Evolutionary conservation across 2,888 invertebrate genomes (phyloP).

Genomic region (Drosophila colorata): DNA sequence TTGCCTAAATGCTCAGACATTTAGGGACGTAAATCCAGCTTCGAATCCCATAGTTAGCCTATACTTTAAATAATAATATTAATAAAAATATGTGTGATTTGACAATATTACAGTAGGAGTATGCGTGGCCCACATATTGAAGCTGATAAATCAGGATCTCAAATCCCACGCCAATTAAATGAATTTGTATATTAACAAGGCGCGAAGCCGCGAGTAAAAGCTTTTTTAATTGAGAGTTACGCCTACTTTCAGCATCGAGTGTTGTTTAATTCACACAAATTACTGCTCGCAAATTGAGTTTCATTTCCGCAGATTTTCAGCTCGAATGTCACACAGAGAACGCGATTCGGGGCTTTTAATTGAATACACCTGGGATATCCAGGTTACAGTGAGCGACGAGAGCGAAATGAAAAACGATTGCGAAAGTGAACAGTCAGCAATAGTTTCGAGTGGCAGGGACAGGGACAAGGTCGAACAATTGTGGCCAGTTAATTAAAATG

Average conservation of each 20-base stretch:
- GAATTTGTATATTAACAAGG: background rate
- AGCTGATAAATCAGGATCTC: no score
- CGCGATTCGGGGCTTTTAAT: conserved; percentile 45
- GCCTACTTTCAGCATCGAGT: conserved; percentile 12
- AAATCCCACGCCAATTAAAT: background rate
- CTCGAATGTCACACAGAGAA: conserved; percentile 27
- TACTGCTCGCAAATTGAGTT: conserved; percentile 18
- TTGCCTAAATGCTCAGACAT: no score
- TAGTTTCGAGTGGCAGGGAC: no score
- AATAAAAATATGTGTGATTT: no score
- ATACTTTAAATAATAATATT: no score
- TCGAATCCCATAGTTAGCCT: no score
- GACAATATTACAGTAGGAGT: no score
- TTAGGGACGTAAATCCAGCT: no score
- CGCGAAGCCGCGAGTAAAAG: background rate
- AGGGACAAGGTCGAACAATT: conserved; percentile 27
- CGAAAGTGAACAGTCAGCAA: background rate
- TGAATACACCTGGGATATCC: conserved; percentile 22
- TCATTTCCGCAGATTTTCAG: conserved; percentile 48
- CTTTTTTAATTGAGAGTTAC: conserved; percentile 10
- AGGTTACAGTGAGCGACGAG: background rate
- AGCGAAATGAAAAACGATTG: background rate
- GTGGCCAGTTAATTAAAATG: conserved; percentile 73
- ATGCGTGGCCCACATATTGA: no score
- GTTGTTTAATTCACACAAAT: conserved; percentile 18